These are phyloP conservation scores for Muscicapa adusta DNA, from an alignment of 2,113 vertebrate genomes.

Conservation along the genomic window DNA sequence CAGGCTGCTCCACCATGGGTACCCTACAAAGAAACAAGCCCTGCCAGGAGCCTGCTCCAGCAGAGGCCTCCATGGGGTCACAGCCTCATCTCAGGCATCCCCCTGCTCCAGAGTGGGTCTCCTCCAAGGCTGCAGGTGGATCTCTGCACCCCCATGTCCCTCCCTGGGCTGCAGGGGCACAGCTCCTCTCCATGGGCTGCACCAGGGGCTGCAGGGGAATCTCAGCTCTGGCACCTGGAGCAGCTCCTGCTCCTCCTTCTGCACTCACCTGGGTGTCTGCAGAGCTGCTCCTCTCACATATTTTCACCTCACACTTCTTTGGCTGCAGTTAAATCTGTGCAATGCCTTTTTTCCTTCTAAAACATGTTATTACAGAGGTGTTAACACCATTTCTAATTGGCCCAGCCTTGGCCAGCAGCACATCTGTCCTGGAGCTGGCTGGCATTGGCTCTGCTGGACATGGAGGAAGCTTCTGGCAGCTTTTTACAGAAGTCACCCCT, in stretches of 20 bases:
- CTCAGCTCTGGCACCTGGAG: neutral
- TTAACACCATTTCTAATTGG: neutral
- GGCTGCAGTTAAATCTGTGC: neutral
- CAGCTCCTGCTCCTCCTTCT: neutral
- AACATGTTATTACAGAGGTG: too few relatives aligned
- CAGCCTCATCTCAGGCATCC: neutral
- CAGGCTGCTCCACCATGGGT: neutral
- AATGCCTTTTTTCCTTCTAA: neutral
- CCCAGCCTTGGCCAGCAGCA: neutral
- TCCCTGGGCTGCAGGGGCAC: neutral
- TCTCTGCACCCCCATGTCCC: accelerated
- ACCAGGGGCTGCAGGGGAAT: neutral
- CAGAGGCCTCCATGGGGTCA: accelerated
- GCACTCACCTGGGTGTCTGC: neutral
- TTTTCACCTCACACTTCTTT: neutral
- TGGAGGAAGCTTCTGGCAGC: neutral
- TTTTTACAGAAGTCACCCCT: neutral
- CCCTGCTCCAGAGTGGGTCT: accelerated
- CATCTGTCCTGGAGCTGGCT: neutral
- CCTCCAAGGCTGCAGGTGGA: neutral
- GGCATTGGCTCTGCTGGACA: neutral
- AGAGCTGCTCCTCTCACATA: neutral
- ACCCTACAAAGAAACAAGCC: neutral
- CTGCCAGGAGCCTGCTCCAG: neutral
- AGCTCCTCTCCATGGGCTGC: neutral